phyloP scores from a whole-genome alignment of 2,113 vertebrate species.

The Cyprinus carpio region DNA sequence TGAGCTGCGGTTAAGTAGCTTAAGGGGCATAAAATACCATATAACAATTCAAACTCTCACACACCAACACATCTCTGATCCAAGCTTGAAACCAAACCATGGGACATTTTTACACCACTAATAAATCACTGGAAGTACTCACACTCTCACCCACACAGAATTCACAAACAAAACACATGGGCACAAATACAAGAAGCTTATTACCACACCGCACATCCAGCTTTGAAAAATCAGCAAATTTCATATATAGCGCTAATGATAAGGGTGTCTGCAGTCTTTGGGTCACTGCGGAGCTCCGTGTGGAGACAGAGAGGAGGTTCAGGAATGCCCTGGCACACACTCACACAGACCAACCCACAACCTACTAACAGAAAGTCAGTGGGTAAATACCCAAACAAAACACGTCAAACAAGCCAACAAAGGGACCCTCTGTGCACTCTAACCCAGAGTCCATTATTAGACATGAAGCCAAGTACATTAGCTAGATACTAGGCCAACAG shows the following conservation, averaged over 20 bases:
- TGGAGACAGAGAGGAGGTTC: not conserved
- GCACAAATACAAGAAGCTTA: not conserved
- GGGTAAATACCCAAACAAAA: not conserved
- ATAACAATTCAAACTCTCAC: constrained; percentile 16
- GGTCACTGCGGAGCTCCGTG: not conserved
- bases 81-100: constrained; percentile 21
- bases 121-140: constrained; percentile 33
- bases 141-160: not conserved
- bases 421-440: not conserved
- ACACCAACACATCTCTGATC: constrained; percentile 29
- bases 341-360: not conserved
- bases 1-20: constrained; percentile 44
- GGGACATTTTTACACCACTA: constrained; percentile 18
- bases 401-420: not conserved
- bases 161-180: constrained; percentile 1
- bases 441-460: not conserved
- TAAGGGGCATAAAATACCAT: constrained; percentile 24
- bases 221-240: not conserved
- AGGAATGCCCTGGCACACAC: constrained; percentile 28
- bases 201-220: not conserved
- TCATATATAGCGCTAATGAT: not conserved
- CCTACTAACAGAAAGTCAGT: constrained; percentile 3
- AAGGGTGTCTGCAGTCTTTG: not conserved
- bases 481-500: not conserved
- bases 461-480: constrained; percentile 14